Evolutionary conservation across 2,797 vertebrate species (phyloP).

Genomic region (Megaceryle alcyon): DNA sequence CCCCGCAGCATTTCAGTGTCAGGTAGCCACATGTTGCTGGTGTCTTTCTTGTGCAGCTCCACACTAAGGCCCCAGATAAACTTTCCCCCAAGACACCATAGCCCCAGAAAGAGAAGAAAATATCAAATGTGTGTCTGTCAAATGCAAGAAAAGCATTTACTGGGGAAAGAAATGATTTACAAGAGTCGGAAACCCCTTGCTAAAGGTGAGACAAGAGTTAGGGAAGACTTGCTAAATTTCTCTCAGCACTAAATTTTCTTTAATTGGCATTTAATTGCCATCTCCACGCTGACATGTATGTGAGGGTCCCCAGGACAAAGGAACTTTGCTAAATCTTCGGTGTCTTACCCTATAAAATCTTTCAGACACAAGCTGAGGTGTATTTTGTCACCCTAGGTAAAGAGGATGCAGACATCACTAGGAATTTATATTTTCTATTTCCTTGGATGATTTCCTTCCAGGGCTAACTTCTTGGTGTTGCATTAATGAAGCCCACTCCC

Average conservation of each 20-base stretch:
- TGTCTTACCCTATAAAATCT: neutral
- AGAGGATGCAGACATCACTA: neutral
- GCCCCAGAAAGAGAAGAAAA: neutral
- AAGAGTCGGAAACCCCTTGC: neutral
- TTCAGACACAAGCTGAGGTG: neutral
- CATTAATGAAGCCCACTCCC: neutral
- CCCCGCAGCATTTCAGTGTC: neutral
- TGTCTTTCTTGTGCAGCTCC: neutral
- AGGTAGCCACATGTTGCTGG: neutral
- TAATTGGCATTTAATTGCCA: neutral
- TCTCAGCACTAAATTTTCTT: neutral
- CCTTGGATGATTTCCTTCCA: neutral
- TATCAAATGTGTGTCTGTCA: neutral
- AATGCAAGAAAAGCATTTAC: fast-evolving
- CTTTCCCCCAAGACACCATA: neutral
- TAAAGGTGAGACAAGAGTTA: neutral
- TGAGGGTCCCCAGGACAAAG: neutral
- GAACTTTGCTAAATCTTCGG: neutral
- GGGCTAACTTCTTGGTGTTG: neutral
- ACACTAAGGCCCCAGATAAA: neutral
- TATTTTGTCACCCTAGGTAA: neutral
- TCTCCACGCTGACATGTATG: neutral
- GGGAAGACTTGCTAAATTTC: neutral
- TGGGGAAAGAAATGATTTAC: neutral
- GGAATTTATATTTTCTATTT: neutral